Percentiles rank a stretch among this genome's conserved stretches.
Conservation (phyloP, 92 coral and sea anemone species). For the Scolanthus callimorphus region DNA sequence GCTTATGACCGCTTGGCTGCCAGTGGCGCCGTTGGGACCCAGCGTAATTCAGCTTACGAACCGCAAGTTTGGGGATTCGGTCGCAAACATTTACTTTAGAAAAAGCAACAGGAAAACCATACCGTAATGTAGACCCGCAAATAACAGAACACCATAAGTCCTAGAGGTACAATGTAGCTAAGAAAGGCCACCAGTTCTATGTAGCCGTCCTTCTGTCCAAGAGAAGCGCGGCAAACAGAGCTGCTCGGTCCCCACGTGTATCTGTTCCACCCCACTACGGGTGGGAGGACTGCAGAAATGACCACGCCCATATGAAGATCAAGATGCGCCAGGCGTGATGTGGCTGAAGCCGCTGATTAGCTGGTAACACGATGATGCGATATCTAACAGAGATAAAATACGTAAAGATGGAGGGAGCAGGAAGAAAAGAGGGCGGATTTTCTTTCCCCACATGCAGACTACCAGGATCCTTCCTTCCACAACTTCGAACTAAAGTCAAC, state of each 20-base stretch:
- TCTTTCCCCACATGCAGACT: no score
- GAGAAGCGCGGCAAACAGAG: conserved; percentile 36
- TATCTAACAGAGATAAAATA: conserved; percentile 23
- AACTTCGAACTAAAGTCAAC: no score
- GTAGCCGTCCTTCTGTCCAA: conserved; percentile 31
- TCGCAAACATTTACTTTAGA: no score
- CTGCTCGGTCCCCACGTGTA: conserved; percentile 42
- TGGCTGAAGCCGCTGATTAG: conserved; percentile 35
- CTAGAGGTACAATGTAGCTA: conserved; percentile 42
- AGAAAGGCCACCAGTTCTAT: conserved; percentile 26
- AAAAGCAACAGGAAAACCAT: no score
- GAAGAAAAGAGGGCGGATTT: no score
- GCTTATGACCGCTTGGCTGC: no score
- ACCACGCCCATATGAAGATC: conserved; percentile 39
- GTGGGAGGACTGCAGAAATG: conserved; percentile 38
- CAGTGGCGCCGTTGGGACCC: no score
- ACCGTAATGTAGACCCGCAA: conserved; percentile 38
- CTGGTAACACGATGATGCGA: conserved; percentile 54
- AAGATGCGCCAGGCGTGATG: conserved; percentile 40
- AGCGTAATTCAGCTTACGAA: no score
- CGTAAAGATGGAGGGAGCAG: no score
- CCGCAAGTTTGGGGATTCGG: no score
- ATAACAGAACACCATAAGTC: conserved; percentile 44
- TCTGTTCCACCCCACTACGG: conserved; percentile 48
- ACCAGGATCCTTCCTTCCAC: no score